Evolutionary conservation across 2,888 invertebrate species (phyloP).

Genomic region (Scaptomyza caliginosa): DNA sequence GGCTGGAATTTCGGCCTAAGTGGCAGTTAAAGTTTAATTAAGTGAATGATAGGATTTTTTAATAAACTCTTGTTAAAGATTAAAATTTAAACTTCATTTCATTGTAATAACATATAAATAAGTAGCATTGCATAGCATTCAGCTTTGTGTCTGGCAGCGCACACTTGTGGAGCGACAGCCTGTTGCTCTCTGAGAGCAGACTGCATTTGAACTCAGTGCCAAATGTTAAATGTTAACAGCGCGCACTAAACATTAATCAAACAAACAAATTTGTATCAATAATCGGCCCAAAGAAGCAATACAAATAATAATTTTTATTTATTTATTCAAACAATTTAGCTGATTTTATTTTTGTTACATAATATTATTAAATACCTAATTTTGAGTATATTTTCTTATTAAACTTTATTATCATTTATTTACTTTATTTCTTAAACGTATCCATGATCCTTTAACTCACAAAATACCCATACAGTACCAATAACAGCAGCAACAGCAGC

Average conservation of each 20-base stretch:
- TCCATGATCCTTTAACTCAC: background rate
- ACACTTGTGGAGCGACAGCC: constrained; percentile 23
- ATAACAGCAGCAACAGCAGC: background rate
- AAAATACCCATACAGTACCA: constrained; percentile 4
- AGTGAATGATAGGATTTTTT: background rate
- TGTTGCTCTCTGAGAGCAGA: constrained; percentile 28
- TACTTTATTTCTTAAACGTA: background rate
- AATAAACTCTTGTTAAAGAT: background rate
- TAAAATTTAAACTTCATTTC: background rate
- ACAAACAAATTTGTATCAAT: constrained; percentile 7
- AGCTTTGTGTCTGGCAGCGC: constrained; percentile 27
- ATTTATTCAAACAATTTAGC: too few relatives aligned
- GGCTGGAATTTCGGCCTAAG: background rate
- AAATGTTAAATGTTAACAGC: constrained; percentile 30
- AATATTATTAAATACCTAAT: too few relatives aligned
- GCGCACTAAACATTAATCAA: constrained; percentile 3
- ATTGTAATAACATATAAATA: constrained; percentile 14
- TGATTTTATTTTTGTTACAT: background rate
- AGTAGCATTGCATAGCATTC: constrained; percentile 3
- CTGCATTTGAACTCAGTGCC: background rate
- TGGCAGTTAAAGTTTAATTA: background rate
- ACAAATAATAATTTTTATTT: background rate
- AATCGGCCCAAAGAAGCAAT: constrained; percentile 13
- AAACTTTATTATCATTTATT: too few relatives aligned
- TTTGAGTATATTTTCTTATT: too few relatives aligned